Percentiles rank a stretch among this genome's conserved stretches.
Conservation (phyloP, 2,797 vertebrate species). For the Coracias cyanogaster region DNA sequence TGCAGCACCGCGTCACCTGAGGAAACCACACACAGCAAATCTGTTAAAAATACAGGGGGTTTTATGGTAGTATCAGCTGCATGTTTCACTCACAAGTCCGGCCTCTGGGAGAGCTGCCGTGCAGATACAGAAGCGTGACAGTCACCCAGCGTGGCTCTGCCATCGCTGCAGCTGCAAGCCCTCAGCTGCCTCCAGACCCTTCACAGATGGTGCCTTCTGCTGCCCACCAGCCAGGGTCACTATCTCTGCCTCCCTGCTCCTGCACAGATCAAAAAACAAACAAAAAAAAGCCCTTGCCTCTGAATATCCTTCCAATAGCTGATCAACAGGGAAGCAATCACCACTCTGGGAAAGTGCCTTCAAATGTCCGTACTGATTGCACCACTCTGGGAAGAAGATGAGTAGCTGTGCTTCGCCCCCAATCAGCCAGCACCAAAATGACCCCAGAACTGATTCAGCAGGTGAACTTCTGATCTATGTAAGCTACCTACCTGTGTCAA, state of each 20-base stretch:
- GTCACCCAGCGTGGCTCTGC: neutral
- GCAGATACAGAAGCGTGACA: neutral
- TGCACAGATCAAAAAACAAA: neutral
- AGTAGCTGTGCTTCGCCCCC: constrained; percentile 37
- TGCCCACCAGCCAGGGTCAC: neutral
- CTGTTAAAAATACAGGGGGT: neutral
- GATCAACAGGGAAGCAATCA: constrained; percentile 54
- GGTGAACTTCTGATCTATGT: constrained; percentile 49
- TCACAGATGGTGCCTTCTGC: neutral
- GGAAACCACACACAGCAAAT: neutral
- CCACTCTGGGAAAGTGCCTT: constrained; percentile 52
- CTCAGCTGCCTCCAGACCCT: neutral
- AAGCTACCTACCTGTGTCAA: constrained; percentile 58
- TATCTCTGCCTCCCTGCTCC: neutral
- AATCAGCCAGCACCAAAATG: constrained; percentile 56
- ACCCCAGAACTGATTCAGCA: constrained; percentile 28
- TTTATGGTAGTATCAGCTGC: neutral
- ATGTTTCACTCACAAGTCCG: neutral
- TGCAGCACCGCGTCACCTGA: neutral
- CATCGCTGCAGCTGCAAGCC: neutral
- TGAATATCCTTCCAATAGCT: constrained; percentile 47
- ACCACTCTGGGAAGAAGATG: constrained; percentile 33
- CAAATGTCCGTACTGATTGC: constrained; percentile 56
- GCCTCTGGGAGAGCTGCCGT: neutral
- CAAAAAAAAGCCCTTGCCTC: neutral